Conservation (phyloP, 1,140 invertebrate species). For the Anastrepha ludens region DNA sequence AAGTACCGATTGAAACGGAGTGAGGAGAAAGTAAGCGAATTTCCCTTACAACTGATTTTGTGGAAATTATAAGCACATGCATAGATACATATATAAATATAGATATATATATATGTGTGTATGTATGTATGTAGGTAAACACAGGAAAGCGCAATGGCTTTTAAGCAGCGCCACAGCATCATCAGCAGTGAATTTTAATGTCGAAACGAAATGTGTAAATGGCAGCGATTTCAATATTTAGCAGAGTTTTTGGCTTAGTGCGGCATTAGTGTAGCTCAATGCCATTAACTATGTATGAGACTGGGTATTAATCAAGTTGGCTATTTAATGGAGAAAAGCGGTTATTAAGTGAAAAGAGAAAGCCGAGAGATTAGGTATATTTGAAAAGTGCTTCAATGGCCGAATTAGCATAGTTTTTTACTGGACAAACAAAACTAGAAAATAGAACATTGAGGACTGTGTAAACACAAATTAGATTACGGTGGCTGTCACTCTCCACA, state of each 20-base stretch:
- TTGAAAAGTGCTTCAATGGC: too few relatives aligned
- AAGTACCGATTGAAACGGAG: background rate
- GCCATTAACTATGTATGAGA: background rate
- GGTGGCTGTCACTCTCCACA: too few relatives aligned
- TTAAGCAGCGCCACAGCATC: slow-evolving; percentile 1
- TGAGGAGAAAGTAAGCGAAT: too few relatives aligned
- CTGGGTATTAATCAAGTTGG: slow-evolving; percentile 22
- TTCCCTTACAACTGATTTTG: background rate
- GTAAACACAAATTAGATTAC: too few relatives aligned
- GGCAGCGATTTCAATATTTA: slow-evolving; percentile 38
- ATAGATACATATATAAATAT: background rate
- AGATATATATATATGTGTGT: background rate
- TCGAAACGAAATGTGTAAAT: slow-evolving; percentile 41
- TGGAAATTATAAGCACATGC: background rate
- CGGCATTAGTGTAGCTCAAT: background rate
- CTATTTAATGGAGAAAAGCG: background rate
- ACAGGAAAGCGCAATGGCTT: background rate
- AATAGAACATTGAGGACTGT: too few relatives aligned
- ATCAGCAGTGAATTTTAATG: slow-evolving; percentile 44
- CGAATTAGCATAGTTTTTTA: too few relatives aligned
- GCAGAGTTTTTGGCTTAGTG: slow-evolving; percentile 1
- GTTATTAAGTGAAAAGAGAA: too few relatives aligned
- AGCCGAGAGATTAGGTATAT: too few relatives aligned
- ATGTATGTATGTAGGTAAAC: background rate
- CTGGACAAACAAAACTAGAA: too few relatives aligned